phyloP scores from a whole-genome alignment of 2,113 vertebrate species.

The Campylomormyrus tamandua region DNA sequence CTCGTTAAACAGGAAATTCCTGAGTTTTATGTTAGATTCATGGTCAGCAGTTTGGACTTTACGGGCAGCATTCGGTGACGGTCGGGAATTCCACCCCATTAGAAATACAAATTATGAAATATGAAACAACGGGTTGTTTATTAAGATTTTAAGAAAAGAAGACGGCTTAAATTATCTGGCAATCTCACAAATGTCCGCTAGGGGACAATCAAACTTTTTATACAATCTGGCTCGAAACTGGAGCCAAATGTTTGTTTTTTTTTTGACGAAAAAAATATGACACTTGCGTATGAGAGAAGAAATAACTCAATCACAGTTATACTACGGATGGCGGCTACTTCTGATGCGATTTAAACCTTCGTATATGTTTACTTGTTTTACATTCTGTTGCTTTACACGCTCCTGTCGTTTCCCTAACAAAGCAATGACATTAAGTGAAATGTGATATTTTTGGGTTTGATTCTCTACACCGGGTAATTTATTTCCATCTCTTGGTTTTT shows the following conservation, averaged over 20 bases:
- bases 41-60: background rate
- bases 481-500: background rate
- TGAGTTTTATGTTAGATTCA: background rate
- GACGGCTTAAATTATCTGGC: background rate
- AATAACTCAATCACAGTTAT: background rate
- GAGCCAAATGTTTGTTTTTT: background rate
- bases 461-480: background rate
- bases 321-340: background rate
- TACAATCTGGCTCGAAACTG: background rate
- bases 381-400: background rate
- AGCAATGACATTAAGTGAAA: background rate
- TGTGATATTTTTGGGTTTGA: background rate
- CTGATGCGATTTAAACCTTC: background rate
- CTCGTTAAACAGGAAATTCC: background rate
- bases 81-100: background rate
- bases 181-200: background rate
- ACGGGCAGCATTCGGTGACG: background rate
- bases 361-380: background rate
- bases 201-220: slow-evolving; percentile 4
- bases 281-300: background rate
- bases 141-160: background rate
- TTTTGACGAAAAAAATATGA: background rate
- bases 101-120: background rate
- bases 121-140: background rate
- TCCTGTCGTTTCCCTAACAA: background rate